A percentile compares a stretch with the other conserved stretches of the same genome.
phyloP scores from a whole-genome alignment of 1,140 invertebrate species.

The Rhopalosiphum maidis region DNA sequence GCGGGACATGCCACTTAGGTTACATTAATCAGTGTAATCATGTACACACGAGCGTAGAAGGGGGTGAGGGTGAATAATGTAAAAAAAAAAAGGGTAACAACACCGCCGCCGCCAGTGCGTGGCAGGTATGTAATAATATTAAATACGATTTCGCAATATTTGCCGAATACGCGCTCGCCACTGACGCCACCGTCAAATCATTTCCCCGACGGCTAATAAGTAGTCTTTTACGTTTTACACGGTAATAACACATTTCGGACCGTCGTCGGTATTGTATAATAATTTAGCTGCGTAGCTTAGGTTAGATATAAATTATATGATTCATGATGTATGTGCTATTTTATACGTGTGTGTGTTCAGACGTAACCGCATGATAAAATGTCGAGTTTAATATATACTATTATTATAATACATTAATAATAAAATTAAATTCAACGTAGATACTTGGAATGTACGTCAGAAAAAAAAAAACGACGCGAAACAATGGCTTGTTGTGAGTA shows the following conservation, averaged over 20 bases:
- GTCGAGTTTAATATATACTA: not conserved
- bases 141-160: not conserved
- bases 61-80: not conserved
- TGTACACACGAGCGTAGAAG: not conserved
- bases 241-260: constrained; percentile 41
- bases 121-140: not conserved
- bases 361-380: not conserved
- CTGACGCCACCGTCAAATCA: not conserved
- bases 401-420: constrained; percentile 16
- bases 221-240: constrained; percentile 19
- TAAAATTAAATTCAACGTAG: not conserved
- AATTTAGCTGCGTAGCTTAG: not conserved
- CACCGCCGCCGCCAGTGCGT: not conserved
- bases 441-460: not conserved
- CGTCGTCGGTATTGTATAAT: not conserved
- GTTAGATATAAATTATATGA: not conserved
- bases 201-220: constrained; percentile 16
- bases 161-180: constrained; percentile 4
- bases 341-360: not conserved
- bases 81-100: constrained; percentile 23
- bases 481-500: not conserved
- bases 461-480: not conserved
- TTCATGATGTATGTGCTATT: not conserved
- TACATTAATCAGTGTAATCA: constrained; percentile 56
- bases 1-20: constrained; percentile 49